phyloP scores from a whole-genome alignment of 1,140 invertebrate species.

The Pseudomyrmex dendroicus region DNA sequence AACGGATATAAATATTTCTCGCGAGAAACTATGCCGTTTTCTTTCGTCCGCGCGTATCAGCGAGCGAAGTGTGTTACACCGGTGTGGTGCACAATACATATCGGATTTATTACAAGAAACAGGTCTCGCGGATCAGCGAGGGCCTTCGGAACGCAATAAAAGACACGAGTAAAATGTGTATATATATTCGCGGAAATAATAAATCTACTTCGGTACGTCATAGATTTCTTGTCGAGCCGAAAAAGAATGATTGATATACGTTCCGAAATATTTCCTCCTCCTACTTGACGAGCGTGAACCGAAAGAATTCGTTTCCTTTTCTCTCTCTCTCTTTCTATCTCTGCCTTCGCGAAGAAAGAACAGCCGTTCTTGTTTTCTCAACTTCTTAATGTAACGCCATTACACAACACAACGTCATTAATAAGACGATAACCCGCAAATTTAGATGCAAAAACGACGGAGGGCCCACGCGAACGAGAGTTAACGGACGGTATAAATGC shows the following conservation, averaged over 20 bases:
- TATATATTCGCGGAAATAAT: neutral
- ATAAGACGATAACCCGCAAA: constrained; percentile 1
- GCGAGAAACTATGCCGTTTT: neutral
- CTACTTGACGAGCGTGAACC: neutral
- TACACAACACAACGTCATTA: constrained; percentile 27
- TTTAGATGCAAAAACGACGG: constrained; percentile 18
- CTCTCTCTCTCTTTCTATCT: neutral
- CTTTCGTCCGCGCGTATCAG: neutral
- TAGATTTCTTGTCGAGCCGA: constrained; percentile 2
- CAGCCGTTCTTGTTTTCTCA: too few species aligned
- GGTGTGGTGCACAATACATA: neutral
- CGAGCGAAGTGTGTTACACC: neutral
- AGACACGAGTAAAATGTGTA: neutral
- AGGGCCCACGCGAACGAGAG: constrained; percentile 27
- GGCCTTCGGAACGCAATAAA: neutral
- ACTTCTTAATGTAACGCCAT: constrained; percentile 32
- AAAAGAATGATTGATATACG: constrained; percentile 22
- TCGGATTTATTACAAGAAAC: constrained; percentile 8
- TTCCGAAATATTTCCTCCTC: constrained; percentile 7
- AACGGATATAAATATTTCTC: constrained; percentile 3
- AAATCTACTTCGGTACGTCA: neutral
- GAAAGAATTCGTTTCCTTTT: neutral
- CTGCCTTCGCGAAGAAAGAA: neutral
- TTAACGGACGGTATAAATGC: constrained; percentile 76
- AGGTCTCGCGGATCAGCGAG: neutral